These are phyloP conservation scores for Tylochromis polylepis DNA, from an alignment of 2,113 vertebrate species.

Conservation along the genomic window DNA sequence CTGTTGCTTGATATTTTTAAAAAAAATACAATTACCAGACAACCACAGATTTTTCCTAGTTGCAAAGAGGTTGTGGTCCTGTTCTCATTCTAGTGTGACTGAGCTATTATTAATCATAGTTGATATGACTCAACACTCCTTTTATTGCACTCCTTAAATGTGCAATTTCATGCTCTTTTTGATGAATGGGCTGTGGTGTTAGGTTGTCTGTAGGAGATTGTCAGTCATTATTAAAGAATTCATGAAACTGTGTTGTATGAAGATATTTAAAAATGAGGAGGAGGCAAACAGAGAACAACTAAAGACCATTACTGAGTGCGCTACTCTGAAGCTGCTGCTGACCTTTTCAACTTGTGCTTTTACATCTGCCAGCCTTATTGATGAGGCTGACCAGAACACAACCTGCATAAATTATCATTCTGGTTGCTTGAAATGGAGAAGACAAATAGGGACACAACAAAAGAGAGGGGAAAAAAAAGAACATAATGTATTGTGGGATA, in stretches of 20 bases:
- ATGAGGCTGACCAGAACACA: background rate
- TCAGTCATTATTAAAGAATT: background rate
- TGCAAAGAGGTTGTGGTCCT: background rate
- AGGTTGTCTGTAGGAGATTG: background rate
- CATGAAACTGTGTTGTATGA: background rate
- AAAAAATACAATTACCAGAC: background rate
- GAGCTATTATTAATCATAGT: background rate
- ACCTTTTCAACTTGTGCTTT: background rate
- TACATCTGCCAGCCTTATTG: background rate
- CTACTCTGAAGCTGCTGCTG: background rate
- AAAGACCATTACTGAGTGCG: background rate
- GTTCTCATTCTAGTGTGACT: background rate
- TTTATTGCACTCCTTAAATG: background rate
- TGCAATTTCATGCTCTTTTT: background rate
- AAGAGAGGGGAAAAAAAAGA: background rate
- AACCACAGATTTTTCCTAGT: background rate
- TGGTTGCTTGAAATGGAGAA: background rate
- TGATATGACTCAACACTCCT: background rate
- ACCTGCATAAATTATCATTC: background rate
- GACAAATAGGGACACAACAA: background rate
- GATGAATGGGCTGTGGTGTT: background rate
- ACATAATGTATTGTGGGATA: background rate
- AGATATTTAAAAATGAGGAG: background rate
- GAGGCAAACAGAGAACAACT: background rate
- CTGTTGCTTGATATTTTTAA: background rate